These are phyloP conservation scores for Copidosoma aretas DNA, from an alignment of 2,888 invertebrate species.

Conservation along the genomic window DNA sequence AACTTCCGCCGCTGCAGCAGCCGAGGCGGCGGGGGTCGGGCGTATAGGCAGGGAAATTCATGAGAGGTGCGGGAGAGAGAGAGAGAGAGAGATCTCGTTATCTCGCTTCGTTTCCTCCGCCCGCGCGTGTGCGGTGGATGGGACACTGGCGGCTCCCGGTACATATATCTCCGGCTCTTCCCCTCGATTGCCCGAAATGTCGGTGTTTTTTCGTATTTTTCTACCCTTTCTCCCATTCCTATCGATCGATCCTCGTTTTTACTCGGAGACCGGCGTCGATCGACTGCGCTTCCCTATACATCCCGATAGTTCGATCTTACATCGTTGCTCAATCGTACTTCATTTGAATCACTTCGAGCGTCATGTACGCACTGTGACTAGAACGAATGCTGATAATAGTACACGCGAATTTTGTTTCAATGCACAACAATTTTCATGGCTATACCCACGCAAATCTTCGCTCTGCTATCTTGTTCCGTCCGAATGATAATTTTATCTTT, in stretches of 20 bases:
- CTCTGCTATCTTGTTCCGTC: no score
- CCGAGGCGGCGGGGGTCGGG: conserved; percentile 1
- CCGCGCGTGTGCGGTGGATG: neutral
- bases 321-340: no score
- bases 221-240: conserved; percentile 1
- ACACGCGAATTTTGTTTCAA: no score
- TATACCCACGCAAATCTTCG: no score
- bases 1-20: conserved; percentile 5
- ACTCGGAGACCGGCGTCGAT: no score
- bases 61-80: conserved; percentile 10
- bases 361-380: no score
- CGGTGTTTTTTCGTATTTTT: neutral
- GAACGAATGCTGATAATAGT: no score
- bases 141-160: neutral
- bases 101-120: neutral
- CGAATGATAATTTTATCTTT: no score
- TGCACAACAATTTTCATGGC: no score
- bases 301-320: no score
- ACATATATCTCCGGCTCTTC: neutral
- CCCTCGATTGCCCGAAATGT: neutral
- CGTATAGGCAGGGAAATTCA: conserved; percentile 30
- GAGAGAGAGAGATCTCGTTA: conserved; percentile 14
- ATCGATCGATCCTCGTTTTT: neutral
- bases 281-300: no score
- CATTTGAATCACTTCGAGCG: no score